Conservation (phyloP, 2,888 invertebrate genomes). For the Cremastinae sp. region DNA sequence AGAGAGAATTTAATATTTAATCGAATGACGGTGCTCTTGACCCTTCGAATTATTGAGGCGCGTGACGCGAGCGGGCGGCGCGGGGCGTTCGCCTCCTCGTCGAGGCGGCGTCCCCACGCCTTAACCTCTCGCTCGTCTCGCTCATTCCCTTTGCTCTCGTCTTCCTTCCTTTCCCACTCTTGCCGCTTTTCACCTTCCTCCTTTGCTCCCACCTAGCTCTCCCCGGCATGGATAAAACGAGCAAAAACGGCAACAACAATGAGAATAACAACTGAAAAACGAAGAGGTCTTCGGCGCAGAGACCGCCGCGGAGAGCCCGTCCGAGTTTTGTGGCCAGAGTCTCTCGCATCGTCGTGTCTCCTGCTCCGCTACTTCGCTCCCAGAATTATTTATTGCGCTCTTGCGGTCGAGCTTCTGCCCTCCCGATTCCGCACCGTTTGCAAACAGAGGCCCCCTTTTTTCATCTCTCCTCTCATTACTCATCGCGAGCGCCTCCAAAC, state of each 20-base stretch:
- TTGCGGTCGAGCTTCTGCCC: constrained; percentile 40
- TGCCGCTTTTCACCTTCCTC: constrained; percentile 4
- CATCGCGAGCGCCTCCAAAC: no score
- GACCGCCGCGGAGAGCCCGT: no score
- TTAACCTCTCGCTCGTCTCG: neutral
- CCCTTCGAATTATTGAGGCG: constrained; percentile 65
- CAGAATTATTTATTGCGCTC: constrained; percentile 31
- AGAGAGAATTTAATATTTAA: constrained; percentile 76
- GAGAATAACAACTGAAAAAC: constrained; percentile 1
- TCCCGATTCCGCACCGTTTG: neutral
- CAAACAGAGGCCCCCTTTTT: neutral
- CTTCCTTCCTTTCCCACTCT: neutral
- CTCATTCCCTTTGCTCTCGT: neutral
- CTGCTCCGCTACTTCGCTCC: constrained; percentile 2
- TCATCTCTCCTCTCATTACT: neutral
- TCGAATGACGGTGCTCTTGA: constrained; percentile 75
- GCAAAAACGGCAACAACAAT: constrained; percentile 1
- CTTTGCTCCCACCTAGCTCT: neutral
- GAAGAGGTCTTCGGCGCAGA: constrained; percentile 16
- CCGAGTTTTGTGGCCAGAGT: constrained; percentile 30
- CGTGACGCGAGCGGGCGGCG: no score
- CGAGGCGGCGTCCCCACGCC: constrained; percentile 1
- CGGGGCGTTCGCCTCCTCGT: constrained; percentile 4
- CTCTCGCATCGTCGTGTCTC: constrained; percentile 13
- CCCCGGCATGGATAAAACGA: neutral